Evolutionary conservation across 2,888 invertebrate species (phyloP).

Genomic region (Drosophila fungiperda): DNA sequence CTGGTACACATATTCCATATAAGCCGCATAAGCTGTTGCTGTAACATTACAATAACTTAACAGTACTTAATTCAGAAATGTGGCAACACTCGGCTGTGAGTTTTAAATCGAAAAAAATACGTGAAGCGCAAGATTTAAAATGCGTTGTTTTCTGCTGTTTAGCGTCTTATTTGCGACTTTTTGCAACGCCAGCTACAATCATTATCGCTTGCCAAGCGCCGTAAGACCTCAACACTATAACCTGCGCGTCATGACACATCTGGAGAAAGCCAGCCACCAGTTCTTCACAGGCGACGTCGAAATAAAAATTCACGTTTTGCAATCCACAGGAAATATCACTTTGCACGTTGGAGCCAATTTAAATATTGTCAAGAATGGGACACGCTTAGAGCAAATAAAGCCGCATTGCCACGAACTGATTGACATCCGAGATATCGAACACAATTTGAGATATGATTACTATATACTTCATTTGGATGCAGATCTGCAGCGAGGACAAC

Average conservation of each 20-base stretch:
- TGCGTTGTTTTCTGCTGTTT: conserved; percentile 23
- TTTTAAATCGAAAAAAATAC: conserved; percentile 31
- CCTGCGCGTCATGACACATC: conserved; percentile 84
- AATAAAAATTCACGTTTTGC: conserved; percentile 80
- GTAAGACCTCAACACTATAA: conserved; percentile 84
- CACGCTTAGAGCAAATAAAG: background rate
- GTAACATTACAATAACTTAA: background rate
- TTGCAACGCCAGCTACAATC: conserved; percentile 35
- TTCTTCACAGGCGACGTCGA: conserved; percentile 84
- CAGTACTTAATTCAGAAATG: background rate
- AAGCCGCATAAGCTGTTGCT: background rate
- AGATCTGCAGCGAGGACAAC: conserved; percentile 84
- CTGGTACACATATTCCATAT: background rate
- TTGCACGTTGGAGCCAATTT: conserved; percentile 86
- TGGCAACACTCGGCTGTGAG: conserved; percentile 28
- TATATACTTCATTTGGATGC: conserved; percentile 86
- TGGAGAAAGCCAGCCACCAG: conserved; percentile 82
- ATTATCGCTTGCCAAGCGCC: conserved; percentile 84
- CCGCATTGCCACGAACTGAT: conserved; percentile 14
- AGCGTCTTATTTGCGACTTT: conserved; percentile 8
- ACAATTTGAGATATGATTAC: conserved; percentile 87
- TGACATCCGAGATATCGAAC: conserved; percentile 84
- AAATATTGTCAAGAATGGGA: conserved; percentile 17
- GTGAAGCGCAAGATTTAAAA: conserved; percentile 19
- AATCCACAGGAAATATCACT: conserved; percentile 87